Base-by-base conservation (phyloP, 1,140 invertebrate species). In the Oncopeltus fasciatus region DNA sequence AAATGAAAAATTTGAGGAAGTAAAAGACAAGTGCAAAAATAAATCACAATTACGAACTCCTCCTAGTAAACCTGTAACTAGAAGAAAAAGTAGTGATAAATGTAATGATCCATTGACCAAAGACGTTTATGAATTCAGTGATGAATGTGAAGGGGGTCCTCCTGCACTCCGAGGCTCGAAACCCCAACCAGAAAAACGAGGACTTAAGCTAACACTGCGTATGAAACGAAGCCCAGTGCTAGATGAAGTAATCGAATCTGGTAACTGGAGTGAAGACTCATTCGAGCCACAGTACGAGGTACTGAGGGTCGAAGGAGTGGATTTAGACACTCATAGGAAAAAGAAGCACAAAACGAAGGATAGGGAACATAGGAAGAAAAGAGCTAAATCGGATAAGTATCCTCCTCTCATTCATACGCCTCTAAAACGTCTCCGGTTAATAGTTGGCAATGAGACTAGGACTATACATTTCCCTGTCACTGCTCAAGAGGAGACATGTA, bases 151-250 rank as follows among this genome's bases (percentile, higher is more conserved):
- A 24, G 49, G 49, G 16, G 57, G 60, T 64, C 60, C 60, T 5
- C 49, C 33, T 3, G n/a, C 46, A 18, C 31, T 61, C 21, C 58
- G 57, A 27, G 61, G 49, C 16, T 31, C 38, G 4, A 59, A 72
- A 63, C 76, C 77, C 47, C 82, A 80, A 4, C 81, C 80, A 2
- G 74, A 77, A 57, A n/a, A n/a, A n/a, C 80, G 80, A 2, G 77
- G 85, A 14, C 73, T 91, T 16, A 90, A 91, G 68, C 69, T 93
- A 38, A 92, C 88, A 1, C 71, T 93, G 16, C 78, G 88, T 3
- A 88, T 92, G 80, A 90, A 90, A 70, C 81, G 89, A 24, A 90
- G 88, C 57, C 88, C 88, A 1, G 83, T 90, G 61, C 71, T 90
- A 16, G 89, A 92, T 69, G 88, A 92, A 67, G n/a, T n/a, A n/a